phyloP scores from a whole-genome alignment of 2,113 vertebrate species.

The Hemicordylus capensis region DNA sequence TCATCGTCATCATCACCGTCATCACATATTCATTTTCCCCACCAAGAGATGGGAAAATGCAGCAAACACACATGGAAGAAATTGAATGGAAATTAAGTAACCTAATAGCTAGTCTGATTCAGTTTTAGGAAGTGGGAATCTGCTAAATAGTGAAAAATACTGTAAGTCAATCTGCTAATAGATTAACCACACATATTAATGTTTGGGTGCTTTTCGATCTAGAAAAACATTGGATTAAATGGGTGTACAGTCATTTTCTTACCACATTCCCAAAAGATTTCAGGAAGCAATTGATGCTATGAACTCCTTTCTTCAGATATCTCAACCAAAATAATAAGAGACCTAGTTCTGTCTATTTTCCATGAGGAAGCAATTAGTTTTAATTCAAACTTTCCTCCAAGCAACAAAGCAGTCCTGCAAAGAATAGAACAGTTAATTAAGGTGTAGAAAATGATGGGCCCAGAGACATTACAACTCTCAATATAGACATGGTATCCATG shows the following conservation, averaged over 20 bases:
- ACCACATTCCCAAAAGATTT: background rate
- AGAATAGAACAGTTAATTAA: constrained; percentile 32
- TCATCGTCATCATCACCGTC: no score
- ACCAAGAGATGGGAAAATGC: background rate
- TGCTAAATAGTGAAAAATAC: background rate
- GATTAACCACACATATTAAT: background rate
- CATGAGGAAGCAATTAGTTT: constrained; percentile 29
- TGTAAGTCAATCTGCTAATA: background rate
- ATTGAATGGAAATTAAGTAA: background rate
- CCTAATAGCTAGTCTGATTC: background rate
- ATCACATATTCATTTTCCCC: background rate
- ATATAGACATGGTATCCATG: background rate
- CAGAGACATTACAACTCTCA: background rate
- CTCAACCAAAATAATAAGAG: constrained; percentile 2
- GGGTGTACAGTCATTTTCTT: background rate
- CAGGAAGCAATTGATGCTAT: background rate
- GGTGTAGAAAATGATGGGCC: constrained; percentile 19
- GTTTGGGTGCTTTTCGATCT: background rate
- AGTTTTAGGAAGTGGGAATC: background rate
- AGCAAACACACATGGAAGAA: background rate
- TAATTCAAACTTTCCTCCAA: constrained; percentile 19
- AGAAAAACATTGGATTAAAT: background rate
- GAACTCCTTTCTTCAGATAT: background rate
- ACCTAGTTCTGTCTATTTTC: constrained; percentile 26
- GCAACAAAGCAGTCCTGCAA: constrained; percentile 11